Evolutionary conservation across 2,797 vertebrate species (phyloP).

Genomic region (Rhyacichthys aspro): DNA sequence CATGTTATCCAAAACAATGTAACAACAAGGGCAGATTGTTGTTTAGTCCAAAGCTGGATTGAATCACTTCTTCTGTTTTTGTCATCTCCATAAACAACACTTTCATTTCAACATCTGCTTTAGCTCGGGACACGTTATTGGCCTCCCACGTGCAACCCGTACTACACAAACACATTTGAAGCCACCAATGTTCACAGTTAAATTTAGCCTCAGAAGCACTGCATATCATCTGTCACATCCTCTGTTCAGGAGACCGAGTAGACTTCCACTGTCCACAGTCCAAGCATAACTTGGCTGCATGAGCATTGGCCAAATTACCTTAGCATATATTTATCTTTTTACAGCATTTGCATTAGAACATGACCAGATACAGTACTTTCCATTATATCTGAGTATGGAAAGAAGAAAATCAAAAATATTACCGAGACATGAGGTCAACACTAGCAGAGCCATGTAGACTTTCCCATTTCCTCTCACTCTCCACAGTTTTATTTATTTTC

Average conservation of each 20-base stretch:
- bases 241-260: conserved; percentile 64
- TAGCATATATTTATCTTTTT: conserved; percentile 1
- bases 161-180: conserved; percentile 53
- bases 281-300: conserved; percentile 60
- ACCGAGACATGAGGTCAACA: not conserved
- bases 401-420: not conserved
- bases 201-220: conserved; percentile 74
- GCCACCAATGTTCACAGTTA: conserved; percentile 66
- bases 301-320: conserved; percentile 31
- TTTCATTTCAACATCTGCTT: conserved; percentile 16
- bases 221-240: conserved; percentile 78
- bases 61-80: conserved; percentile 22
- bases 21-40: not conserved
- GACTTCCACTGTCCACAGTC: conserved; percentile 72
- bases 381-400: not conserved
- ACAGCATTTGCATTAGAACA: not conserved
- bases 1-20: not conserved
- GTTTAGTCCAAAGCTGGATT: too few relatives aligned
- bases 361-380: too few relatives aligned
- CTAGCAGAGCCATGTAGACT: conserved; percentile 17
- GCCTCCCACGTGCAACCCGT: conserved; percentile 53
- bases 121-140: conserved; percentile 42
- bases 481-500: conserved; percentile 44
- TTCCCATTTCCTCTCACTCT: conserved; percentile 31
- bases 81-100: conserved; percentile 23